A percentile compares a stretch with the other conserved stretches of the same genome.
These are phyloP conservation scores for Drosophila neocordata DNA, from an alignment of 1,140 invertebrate genomes.

Conservation along the genomic window DNA sequence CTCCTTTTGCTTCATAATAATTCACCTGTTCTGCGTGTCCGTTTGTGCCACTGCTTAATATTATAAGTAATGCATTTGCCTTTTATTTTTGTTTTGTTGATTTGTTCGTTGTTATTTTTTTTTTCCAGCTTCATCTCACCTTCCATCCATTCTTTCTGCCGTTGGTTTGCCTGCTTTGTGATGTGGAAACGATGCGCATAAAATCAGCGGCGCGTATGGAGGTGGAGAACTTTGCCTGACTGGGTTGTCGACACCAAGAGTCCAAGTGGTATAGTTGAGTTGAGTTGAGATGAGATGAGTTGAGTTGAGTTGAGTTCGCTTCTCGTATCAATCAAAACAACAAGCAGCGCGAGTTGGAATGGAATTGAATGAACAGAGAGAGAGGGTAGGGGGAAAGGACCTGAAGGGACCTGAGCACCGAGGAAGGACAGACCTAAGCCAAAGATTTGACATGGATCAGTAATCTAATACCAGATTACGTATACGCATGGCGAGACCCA, in stretches of 20 bases:
- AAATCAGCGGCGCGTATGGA: slow-evolving; percentile 75
- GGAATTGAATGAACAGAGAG: slow-evolving; percentile 19
- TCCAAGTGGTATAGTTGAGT: slow-evolving; percentile 11
- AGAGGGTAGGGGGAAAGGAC: not conserved
- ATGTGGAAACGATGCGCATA: slow-evolving; percentile 79
- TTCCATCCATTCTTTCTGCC: not conserved
- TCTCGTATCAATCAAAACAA: slow-evolving; percentile 80
- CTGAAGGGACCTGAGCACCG: not conserved
- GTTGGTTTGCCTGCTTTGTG: slow-evolving; percentile 48
- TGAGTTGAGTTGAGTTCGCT: slow-evolving; percentile 9
- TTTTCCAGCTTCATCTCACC: slow-evolving; percentile 1
- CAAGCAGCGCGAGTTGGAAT: slow-evolving; percentile 25
- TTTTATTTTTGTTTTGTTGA: slow-evolving; percentile 9
- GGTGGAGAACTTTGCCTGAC: slow-evolving; percentile 8
- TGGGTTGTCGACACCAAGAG: slow-evolving; percentile 64
- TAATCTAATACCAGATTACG: slow-evolving; percentile 83
- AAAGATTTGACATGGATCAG: slow-evolving; percentile 83
- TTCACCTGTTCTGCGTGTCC: slow-evolving; percentile 66
- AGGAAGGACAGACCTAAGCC: slow-evolving; percentile 66
- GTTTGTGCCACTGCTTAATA: slow-evolving; percentile 69
- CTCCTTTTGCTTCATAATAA: slow-evolving; percentile 36
- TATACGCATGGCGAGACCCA: slow-evolving; percentile 78
- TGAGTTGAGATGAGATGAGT: not conserved
- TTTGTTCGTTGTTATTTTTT: not conserved
- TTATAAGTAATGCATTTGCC: slow-evolving; percentile 66